Evolutionary conservation across 2,797 vertebrate species (phyloP).

Genomic region (Microcaecilia unicolor): DNA sequence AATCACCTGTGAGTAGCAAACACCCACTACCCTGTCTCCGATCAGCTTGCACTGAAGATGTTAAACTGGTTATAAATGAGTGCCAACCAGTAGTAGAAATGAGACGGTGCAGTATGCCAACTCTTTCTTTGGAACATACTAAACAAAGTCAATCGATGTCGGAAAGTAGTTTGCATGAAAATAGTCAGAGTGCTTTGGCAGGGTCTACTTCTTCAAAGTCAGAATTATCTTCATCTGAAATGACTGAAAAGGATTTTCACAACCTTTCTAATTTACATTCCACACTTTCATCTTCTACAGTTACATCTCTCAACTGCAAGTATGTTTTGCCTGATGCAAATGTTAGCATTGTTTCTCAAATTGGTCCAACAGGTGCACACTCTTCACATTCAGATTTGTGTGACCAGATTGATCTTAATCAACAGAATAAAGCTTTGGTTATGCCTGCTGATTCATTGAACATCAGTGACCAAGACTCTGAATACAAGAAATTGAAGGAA

Average conservation of each 20-base stretch:
- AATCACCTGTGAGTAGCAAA: conserved; percentile 49
- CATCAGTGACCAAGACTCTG: conserved; percentile 34
- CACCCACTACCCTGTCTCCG: conserved; percentile 71
- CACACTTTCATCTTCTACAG: conserved; percentile 28
- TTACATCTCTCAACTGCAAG: conserved; percentile 35
- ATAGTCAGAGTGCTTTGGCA: conserved; percentile 11
- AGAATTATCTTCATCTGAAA: conserved; percentile 28
- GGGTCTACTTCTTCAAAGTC: conserved; percentile 44
- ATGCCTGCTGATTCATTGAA: conserved; percentile 39
- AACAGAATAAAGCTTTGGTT: conserved; percentile 44
- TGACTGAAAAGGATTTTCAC: conserved; percentile 46
- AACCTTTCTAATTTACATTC: conserved; percentile 28
- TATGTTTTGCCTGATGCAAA: conserved; percentile 28
- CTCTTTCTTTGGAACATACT: conserved; percentile 52
- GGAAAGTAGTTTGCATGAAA: conserved; percentile 57
- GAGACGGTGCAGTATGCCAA: conserved; percentile 54
- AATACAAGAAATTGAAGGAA: conserved; percentile 44
- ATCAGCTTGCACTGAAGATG: conserved; percentile 80
- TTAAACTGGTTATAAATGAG: conserved; percentile 63
- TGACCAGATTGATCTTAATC: conserved; percentile 36
- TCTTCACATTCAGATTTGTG: conserved; percentile 20
- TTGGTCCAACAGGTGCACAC: conserved; percentile 27
- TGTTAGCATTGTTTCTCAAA: conserved; percentile 24
- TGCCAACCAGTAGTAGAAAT: conserved; percentile 56
- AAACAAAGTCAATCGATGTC: conserved; percentile 30